These are phyloP conservation scores for Hydrozoanthus gracilis DNA, from an alignment of 92 coral and sea anemone species.

Conservation along the genomic window DNA sequence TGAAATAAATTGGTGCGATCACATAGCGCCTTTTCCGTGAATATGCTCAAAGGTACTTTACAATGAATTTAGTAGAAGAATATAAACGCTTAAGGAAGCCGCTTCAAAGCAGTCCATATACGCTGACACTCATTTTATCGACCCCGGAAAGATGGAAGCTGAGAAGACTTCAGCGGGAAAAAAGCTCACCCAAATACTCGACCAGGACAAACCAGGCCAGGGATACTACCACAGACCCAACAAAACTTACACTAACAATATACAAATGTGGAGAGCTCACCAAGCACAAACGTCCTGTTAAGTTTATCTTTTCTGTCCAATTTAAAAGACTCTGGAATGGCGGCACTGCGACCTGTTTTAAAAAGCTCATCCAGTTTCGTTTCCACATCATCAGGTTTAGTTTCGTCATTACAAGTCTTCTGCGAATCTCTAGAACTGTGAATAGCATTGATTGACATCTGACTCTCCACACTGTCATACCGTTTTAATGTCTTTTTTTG, in stretches of 20 bases:
- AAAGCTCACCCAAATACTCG: too few relatives aligned
- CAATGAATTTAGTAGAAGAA: too few relatives aligned
- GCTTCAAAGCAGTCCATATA: too few relatives aligned
- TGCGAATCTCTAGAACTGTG: constrained; percentile 36
- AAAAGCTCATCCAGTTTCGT: constrained; percentile 78
- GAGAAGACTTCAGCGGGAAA: too few relatives aligned
- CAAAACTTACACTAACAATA: neutral
- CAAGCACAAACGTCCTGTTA: constrained; percentile 87
- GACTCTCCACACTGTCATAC: constrained; percentile 9
- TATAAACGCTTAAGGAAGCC: too few relatives aligned
- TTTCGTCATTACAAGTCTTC: neutral
- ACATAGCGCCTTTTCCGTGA: too few relatives aligned
- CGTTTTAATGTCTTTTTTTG: constrained; percentile 13
- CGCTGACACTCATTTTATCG: too few relatives aligned
- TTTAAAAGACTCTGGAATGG: constrained; percentile 71
- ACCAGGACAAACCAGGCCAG: too few relatives aligned
- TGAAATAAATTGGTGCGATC: too few relatives aligned
- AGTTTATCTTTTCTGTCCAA: constrained; percentile 76
- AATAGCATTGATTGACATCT: neutral
- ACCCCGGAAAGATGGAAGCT: too few relatives aligned
- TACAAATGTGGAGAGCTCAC: constrained; percentile 52
- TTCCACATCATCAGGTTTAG: constrained; percentile 58
- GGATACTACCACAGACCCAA: too few relatives aligned
- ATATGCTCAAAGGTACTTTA: too few relatives aligned
- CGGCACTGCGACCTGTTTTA: constrained; percentile 28